A percentile compares a stretch with the other conserved stretches of the same genome.
Evolutionary conservation across 2,888 invertebrate species (phyloP).

Genomic region (Eupsilia transversa): DNA sequence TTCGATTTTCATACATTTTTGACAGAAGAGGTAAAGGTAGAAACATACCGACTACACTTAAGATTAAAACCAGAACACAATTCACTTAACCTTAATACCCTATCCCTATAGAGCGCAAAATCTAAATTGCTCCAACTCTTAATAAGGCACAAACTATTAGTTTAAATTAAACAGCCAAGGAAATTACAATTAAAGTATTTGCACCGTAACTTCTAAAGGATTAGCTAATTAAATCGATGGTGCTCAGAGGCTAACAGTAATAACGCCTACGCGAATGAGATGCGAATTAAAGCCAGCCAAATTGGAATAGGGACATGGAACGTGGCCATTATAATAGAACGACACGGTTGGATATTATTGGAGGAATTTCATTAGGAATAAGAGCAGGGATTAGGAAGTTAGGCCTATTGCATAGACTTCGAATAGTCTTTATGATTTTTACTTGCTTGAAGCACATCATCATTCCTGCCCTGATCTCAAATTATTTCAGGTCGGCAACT

Average conservation of each 20-base stretch:
- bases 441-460: neutral
- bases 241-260: conserved; percentile 61
- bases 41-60: conserved; percentile 15
- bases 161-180: conserved; percentile 56
- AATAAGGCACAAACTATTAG: conserved; percentile 62
- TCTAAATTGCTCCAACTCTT: conserved; percentile 39
- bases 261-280: conserved; percentile 62
- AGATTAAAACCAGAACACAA: conserved; percentile 37
- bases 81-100: conserved; percentile 22
- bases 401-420: conserved; percentile 14
- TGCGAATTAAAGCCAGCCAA: conserved; percentile 57
- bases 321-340: conserved; percentile 47
- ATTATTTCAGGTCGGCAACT: neutral
- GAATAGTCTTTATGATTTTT: conserved; percentile 9
- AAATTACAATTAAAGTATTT: conserved; percentile 62
- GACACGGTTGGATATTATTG: conserved; percentile 59
- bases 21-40: neutral
- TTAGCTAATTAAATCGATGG: conserved; percentile 68
- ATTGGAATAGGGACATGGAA: conserved; percentile 60
- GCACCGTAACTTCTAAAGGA: conserved; percentile 60
- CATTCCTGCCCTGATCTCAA: neutral
- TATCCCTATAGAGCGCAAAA: conserved; percentile 17
- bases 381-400: conserved; percentile 29
- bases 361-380: conserved; percentile 53
- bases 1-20: neutral